Conservation (phyloP, 2,888 invertebrate genomes). For the Palloptera scutellata region DNA sequence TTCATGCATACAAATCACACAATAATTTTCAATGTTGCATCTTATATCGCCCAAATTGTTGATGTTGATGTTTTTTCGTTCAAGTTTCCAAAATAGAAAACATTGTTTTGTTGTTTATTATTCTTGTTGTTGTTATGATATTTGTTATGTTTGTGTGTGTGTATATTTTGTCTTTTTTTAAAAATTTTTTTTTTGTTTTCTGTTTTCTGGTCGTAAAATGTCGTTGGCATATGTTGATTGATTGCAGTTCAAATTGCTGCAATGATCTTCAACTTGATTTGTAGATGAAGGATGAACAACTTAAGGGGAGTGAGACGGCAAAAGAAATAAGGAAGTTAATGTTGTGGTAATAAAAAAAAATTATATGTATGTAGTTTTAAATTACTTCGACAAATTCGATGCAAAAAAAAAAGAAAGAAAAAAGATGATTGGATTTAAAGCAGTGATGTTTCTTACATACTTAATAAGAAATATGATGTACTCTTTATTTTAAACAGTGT, state of each 20-base stretch:
- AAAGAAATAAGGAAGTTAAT: not conserved
- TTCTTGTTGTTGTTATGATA: not conserved
- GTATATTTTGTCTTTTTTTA: not conserved
- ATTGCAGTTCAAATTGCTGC: conserved; percentile 17
- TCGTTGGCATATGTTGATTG: conserved; percentile 21
- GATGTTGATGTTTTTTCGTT: conserved; percentile 14
- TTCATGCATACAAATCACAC: too few relatives aligned
- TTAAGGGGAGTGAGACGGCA: not conserved
- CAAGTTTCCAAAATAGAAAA: not conserved
- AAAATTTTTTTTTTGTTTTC: not conserved
- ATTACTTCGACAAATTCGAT: too few relatives aligned
- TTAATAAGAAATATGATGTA: too few relatives aligned
- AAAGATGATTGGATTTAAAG: too few relatives aligned
- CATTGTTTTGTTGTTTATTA: not conserved
- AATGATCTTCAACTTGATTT: conserved; percentile 24
- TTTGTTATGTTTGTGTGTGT: not conserved
- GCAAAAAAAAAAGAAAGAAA: too few relatives aligned
- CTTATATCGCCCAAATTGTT: not conserved
- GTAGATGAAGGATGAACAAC: not conserved
- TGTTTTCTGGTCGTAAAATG: not conserved
- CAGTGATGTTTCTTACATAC: too few relatives aligned
- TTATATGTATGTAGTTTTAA: too few relatives aligned
- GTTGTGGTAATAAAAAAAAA: too few relatives aligned
- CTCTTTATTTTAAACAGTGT: too few relatives aligned
- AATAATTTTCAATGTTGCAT: conserved; percentile 1